A percentile compares a stretch with the other conserved stretches of the same genome.
phyloP scores from a whole-genome alignment of 2,113 vertebrate species.

The Istiophorus platypterus region DNA sequence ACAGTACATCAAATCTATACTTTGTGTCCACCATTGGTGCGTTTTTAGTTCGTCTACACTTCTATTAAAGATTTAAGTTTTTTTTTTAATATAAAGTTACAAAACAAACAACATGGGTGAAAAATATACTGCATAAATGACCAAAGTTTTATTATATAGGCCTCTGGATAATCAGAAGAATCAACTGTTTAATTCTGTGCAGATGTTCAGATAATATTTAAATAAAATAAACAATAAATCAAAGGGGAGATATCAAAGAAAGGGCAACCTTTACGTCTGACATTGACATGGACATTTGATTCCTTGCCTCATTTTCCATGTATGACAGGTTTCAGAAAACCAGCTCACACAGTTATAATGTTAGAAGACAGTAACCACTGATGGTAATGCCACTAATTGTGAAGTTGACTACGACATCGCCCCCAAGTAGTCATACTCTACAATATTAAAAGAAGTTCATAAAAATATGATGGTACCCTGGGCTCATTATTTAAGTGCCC shows the following conservation, averaged over 20 bases:
- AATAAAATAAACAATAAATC: not conserved
- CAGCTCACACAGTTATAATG: not conserved
- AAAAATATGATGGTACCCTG: not conserved
- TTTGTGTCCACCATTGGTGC: constrained; percentile 27
- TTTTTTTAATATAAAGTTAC: no score
- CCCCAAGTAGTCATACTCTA: not conserved
- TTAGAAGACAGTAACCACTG: not conserved
- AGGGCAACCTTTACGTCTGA: not conserved
- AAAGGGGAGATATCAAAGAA: not conserved
- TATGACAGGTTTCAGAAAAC: not conserved
- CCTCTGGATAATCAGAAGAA: not conserved
- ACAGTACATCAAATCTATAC: constrained; percentile 41
- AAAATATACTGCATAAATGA: not conserved
- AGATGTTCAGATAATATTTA: not conserved
- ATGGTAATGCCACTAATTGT: not conserved
- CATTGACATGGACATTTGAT: not conserved
- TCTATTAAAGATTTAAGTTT: constrained; percentile 16
- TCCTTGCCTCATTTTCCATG: not conserved
- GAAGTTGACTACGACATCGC: not conserved
- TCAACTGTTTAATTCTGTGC: not conserved
- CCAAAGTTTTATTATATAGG: not conserved
- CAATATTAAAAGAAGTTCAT: not conserved
- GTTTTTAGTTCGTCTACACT: constrained; percentile 15
- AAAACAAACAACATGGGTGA: not conserved
- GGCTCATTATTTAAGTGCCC: not conserved